Evolutionary conservation across 2,797 vertebrate genomes (phyloP), one percentile per base, ranked within the genome.

Genomic region (Chaetodon trifasciatus): DNA sequence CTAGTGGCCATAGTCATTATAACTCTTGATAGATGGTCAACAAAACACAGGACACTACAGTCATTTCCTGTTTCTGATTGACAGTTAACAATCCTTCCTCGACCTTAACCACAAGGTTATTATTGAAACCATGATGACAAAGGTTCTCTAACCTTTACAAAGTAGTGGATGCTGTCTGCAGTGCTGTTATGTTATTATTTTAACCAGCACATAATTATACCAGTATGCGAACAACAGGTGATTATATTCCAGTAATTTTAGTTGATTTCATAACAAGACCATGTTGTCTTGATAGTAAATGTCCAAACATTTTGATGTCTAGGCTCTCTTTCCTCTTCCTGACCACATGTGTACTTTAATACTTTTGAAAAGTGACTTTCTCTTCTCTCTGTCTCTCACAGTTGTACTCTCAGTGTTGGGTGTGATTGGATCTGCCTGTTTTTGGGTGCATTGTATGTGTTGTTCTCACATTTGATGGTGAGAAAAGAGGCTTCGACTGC

Each of bases 391-490:
- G 10, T 50, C 52, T 76, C n/a, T 70, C 47, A 3, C 37, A 9
- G 46, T 76, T 53, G 6, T 61, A 69, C 46, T 64, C 24, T 63
- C 32, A 9, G 24, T 8, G 13, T 21, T 47, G 11, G 39, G 56
- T 32, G n/a, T 1, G 50, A 42, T 37, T 15, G 7, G 8, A 6
- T 70, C 28, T 9, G 39, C 47, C 50, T 35, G 24, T 46, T 75
- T 77, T 76, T 49, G 70, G 66, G 10, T 42, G 52, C 17, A 61
- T 37, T 80, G 32, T 28, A 47, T 19, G 40, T 60, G 77, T 68
- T 44, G 23, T 72, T 89, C 63, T 73, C 74, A 74, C 66, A 63
- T 70, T 76, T 21, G 65, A 46, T n/a, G 4, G 58, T 64, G 40
- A 37, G 42, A 79, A 81, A 82, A 46, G 8, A 64, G 13, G 24